A percentile compares a stretch with the other conserved stretches of the same genome.
These are phyloP conservation scores for Bombus impatiens DNA, from an alignment of 1,140 invertebrate species.

Conservation along the genomic window DNA sequence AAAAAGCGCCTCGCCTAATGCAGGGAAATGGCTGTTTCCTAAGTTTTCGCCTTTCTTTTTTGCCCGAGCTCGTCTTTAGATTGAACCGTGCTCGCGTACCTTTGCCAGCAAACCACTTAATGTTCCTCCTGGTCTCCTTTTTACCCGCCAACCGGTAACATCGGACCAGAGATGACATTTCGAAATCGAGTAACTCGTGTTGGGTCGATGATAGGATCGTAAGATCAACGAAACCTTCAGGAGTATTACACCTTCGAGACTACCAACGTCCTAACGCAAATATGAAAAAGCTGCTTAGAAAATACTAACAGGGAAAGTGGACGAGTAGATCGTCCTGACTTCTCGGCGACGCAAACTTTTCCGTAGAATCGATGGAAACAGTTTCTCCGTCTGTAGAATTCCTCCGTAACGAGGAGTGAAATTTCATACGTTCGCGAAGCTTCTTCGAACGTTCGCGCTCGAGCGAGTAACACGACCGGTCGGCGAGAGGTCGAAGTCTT, in stretches of 20 bases:
- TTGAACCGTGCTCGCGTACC: neutral
- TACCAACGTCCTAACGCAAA: neutral
- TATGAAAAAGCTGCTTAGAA: neutral
- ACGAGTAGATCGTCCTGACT: no score
- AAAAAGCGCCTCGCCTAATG: conserved; percentile 69
- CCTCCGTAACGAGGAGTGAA: conserved; percentile 30
- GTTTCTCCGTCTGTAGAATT: conserved; percentile 6
- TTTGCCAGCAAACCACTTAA: conserved; percentile 23
- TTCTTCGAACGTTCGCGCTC: neutral
- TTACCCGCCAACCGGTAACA: neutral
- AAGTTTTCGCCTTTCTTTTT: conserved; percentile 67
- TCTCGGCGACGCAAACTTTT: neutral
- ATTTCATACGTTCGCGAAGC: conserved; percentile 31
- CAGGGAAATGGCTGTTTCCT: conserved; percentile 71
- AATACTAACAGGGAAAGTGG: neutral
- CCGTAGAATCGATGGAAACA: neutral
- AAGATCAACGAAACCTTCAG: neutral
- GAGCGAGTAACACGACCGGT: conserved; percentile 1
- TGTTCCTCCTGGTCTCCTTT: neutral
- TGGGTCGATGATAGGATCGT: neutral
- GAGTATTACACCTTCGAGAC: no score
- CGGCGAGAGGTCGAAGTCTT: conserved; percentile 9
- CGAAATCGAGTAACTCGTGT: neutral
- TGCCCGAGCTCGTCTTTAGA: conserved; percentile 10
- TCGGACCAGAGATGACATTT: neutral